phyloP scores from a whole-genome alignment of 2,888 invertebrate genomes.

The Elmis aenea region DNA sequence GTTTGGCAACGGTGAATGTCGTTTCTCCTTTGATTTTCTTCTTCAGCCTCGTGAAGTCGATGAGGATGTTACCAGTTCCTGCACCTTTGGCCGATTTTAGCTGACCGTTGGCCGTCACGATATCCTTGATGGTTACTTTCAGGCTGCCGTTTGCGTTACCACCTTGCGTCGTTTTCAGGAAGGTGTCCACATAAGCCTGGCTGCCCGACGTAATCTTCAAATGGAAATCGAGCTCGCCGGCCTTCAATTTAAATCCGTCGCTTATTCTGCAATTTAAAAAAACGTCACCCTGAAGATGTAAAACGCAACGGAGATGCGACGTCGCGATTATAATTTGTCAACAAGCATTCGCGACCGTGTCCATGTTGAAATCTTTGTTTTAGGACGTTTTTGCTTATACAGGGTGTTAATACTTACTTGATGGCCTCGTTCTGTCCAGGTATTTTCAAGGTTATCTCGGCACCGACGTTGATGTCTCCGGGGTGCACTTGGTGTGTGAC shows the following conservation, averaged over 20 bases:
- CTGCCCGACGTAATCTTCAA: conserved; percentile 51
- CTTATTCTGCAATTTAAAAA: conserved; percentile 48
- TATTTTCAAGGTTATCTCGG: conserved; percentile 53
- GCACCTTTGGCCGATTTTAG: conserved; percentile 60
- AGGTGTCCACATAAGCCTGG: conserved; percentile 51
- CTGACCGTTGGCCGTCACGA: conserved; percentile 59
- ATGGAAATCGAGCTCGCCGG: conserved; percentile 50
- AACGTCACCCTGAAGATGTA: no score
- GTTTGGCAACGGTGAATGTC: conserved; percentile 57
- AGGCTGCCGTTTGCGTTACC: conserved; percentile 50
- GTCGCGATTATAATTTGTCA: no score
- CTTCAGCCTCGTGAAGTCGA: conserved; percentile 57
- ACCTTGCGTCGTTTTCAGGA: conserved; percentile 49
- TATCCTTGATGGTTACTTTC: conserved; percentile 57
- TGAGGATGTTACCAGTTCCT: conserved; percentile 56
- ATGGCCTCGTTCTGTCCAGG: conserved; percentile 53
- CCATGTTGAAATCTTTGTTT: no score
- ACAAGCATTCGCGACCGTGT: no score
- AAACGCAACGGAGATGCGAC: no score
- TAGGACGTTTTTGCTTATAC: not conserved
- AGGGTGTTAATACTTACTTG: conserved; percentile 52
- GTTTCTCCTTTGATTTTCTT: conserved; percentile 59
- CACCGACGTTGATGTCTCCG: conserved; percentile 54
- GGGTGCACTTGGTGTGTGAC: conserved; percentile 53
- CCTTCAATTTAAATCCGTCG: conserved; percentile 47